Base-by-base conservation (phyloP, 2,888 invertebrate species). In the Pandemis heparana region DNA sequence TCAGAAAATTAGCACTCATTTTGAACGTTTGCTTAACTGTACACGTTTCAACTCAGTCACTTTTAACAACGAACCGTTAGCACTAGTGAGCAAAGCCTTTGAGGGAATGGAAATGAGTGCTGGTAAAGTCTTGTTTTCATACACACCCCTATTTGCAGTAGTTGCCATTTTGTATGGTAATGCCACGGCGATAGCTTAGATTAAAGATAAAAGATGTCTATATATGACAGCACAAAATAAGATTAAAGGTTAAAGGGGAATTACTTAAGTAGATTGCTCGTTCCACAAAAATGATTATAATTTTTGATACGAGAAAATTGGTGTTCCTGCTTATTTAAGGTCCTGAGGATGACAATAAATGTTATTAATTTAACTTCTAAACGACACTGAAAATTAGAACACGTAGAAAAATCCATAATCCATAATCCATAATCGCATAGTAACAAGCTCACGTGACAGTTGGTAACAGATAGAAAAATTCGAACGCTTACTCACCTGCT, bases 61-160 rank as follows among this genome's bases (percentile, higher is more conserved):
- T 46, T 46, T 14, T 1, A 14, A 5, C 3, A 14, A 46, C 5
- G 46, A 14, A 12, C 39, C 39, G 39, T 41, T 41, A 8, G 41
- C 9, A 8, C 9, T 14, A n/a, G 6, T 4, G 12, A 46, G 12
- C 12, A n/a, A 48, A 48, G 14, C 46, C 46, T 48, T 48, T 48
- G 46, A 48, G n/a, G 46, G 46, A n/a, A 14, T 48, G n/a, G n/a
- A 48, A 46, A 48, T 48, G 5, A 48, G 46, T 48, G 14, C 14
- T 5, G 14, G n/a, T 48, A 14, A 48, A 48, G 46, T 48, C 46
- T 48, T 48, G 46, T 48, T 48, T 48, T 48, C 14, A 48, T 48
- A 48, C n/a, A 48, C 48, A 7, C 48, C n/a, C 48, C n/a, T n/a
- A n/a, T n/a, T 48, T n/a, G 48, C 48, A 48, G n/a, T 48, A 48